Percentiles rank a stretch among this genome's conserved stretches.
Conservation (phyloP, 2,888 invertebrate genomes). For the Rhaphigaster nebulosa region DNA sequence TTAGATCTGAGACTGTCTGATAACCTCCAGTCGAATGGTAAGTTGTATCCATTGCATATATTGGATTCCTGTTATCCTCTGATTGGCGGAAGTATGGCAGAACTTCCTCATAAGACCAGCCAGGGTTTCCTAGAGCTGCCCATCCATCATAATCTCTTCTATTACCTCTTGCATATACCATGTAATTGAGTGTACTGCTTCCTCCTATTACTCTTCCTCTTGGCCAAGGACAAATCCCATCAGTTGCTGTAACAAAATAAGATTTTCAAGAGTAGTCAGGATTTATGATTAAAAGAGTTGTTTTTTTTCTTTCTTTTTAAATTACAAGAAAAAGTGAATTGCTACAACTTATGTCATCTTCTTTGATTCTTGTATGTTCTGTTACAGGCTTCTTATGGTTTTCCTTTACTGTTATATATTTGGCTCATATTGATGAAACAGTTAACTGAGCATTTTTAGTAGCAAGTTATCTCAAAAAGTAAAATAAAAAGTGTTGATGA, state of each 20-base stretch:
- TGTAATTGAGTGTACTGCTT: conserved; percentile 65
- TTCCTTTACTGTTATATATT: neutral
- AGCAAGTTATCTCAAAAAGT: neutral
- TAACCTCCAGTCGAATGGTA: conserved; percentile 66
- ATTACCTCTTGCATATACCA: conserved; percentile 66
- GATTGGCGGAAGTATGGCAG: conserved; percentile 68
- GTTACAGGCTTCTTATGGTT: neutral
- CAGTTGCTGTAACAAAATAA: conserved; percentile 68
- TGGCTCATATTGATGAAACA: neutral
- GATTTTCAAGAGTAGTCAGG: neutral
- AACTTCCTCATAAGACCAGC: conserved; percentile 66
- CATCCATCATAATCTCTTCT: conserved; percentile 66
- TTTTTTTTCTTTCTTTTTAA: neutral
- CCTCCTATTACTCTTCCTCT: conserved; percentile 76
- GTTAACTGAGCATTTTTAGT: neutral
- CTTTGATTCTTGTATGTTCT: neutral
- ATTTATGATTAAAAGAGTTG: neutral
- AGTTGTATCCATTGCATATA: conserved; percentile 61
- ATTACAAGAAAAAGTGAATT: neutral
- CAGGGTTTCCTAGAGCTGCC: conserved; percentile 65
- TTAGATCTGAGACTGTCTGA: conserved; percentile 64
- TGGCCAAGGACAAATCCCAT: conserved; percentile 79
- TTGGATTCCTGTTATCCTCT: conserved; percentile 67
- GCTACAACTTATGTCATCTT: neutral
- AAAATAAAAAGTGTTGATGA: neutral